A percentile compares a stretch with the other conserved stretches of the same genome.
These are phyloP conservation scores for Coregonus suidteri DNA, from an alignment of 2,797 vertebrate genomes.

Conservation along the genomic window DNA sequence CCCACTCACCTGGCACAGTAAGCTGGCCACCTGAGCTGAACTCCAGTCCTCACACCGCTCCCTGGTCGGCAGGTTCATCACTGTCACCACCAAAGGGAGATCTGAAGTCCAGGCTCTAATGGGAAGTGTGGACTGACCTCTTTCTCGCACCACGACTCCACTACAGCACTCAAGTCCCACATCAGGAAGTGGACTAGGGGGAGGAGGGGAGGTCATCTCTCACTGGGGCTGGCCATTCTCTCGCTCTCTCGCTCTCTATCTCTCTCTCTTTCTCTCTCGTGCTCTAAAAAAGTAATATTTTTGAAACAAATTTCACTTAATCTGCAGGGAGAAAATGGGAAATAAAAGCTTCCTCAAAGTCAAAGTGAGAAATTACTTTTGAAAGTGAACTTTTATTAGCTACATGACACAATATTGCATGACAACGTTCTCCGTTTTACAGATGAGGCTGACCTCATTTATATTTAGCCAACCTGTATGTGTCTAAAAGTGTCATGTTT, in stretches of 20 bases:
- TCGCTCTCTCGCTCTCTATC: neutral
- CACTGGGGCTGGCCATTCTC: slow-evolving; percentile 4
- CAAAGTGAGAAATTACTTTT: too few relatives aligned
- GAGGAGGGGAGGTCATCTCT: slow-evolving; percentile 54
- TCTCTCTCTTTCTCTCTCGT: slow-evolving; percentile 25
- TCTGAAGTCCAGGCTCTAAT: slow-evolving; percentile 19
- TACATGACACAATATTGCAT: neutral
- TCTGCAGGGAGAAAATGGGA: slow-evolving; percentile 2
- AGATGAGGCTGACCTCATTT: neutral
- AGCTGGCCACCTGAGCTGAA: slow-evolving; percentile 73
- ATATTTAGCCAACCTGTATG: neutral
- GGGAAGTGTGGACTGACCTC: slow-evolving; percentile 49
- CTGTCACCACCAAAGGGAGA: slow-evolving; percentile 49
- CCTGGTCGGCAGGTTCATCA: slow-evolving; percentile 80
- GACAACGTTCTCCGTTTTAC: neutral
- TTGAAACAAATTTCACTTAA: slow-evolving; percentile 14
- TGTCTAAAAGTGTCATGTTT: neutral
- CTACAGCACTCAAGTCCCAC: slow-evolving; percentile 22
- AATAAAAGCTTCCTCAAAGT: slow-evolving; percentile 4
- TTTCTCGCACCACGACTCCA: slow-evolving; percentile 32
- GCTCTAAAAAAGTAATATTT: slow-evolving; percentile 11
- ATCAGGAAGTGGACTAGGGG: neutral
- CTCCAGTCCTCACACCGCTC: slow-evolving; percentile 84
- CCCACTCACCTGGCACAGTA: slow-evolving; percentile 79
- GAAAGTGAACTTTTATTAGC: neutral